phyloP scores from a whole-genome alignment of 1,140 invertebrate genomes.

The Hermatobates lingyangjiaoensis region DNA sequence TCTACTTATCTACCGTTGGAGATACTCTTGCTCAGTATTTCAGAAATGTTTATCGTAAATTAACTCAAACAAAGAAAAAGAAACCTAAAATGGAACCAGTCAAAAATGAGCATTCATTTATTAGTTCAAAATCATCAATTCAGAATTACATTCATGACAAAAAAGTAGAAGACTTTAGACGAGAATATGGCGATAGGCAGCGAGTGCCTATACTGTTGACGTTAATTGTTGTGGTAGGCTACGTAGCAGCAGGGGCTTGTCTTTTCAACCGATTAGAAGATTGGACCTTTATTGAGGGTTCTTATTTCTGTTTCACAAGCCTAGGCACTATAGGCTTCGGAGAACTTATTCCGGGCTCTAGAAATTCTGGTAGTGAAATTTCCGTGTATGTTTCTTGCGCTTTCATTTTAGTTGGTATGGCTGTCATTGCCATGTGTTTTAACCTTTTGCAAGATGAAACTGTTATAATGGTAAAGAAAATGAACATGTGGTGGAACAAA shows the following conservation, averaged over 20 bases:
- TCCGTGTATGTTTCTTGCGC: constrained; percentile 60
- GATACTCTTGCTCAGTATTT: constrained; percentile 39
- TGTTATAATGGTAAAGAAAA: constrained; percentile 37
- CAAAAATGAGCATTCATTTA: constrained; percentile 7
- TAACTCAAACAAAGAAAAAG: constrained; percentile 10
- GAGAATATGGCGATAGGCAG: constrained; percentile 6
- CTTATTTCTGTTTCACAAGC: constrained; percentile 89
- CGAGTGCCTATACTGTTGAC: constrained; percentile 74
- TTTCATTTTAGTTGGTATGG: constrained; percentile 86
- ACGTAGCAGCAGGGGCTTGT: constrained; percentile 77
- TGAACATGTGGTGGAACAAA: constrained; percentile 16
- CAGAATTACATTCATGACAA: constrained; percentile 15
- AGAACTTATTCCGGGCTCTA: constrained; percentile 45
- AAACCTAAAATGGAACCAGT: constrained; percentile 5
- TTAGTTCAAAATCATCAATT: constrained; percentile 8
- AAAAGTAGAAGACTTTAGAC: constrained; percentile 9
- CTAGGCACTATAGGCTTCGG: constrained; percentile 78
- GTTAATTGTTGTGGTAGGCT: constrained; percentile 68
- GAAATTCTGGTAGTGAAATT: constrained; percentile 34
- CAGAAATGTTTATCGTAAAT: constrained; percentile 21
- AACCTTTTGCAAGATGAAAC: constrained; percentile 88
- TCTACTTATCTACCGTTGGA: constrained; percentile 70
- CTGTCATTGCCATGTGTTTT: constrained; percentile 90
- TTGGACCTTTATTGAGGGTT: constrained; percentile 79
- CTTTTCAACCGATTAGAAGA: constrained; percentile 76